Conservation (phyloP, 2,797 vertebrate species). For the Enteromius paludinosus region DNA sequence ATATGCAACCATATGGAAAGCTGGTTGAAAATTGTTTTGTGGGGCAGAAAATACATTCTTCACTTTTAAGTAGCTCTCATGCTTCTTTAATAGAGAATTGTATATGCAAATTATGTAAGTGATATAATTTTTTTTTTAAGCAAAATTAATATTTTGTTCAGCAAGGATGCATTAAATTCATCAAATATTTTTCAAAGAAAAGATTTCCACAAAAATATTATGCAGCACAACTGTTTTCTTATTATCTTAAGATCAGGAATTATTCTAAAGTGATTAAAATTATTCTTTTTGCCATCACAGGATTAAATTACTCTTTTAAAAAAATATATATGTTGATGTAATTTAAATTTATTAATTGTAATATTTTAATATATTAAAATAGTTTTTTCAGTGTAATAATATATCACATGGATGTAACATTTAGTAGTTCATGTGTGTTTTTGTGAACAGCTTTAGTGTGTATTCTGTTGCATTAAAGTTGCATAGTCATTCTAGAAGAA, state of each 20-base stretch:
- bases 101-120: background rate
- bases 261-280: too few relatives aligned
- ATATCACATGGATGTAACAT: background rate
- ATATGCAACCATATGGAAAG: background rate
- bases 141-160: background rate
- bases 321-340: too few relatives aligned
- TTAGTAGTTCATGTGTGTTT: background rate
- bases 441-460: background rate
- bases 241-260: too few relatives aligned
- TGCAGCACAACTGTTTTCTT: background rate
- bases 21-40: background rate
- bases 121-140: background rate
- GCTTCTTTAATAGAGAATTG: background rate
- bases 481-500: constrained; percentile 19
- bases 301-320: too few relatives aligned
- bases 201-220: background rate
- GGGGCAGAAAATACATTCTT: background rate
- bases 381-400: background rate
- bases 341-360: too few relatives aligned
- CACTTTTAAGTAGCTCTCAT: background rate
- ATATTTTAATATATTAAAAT: background rate
- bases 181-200: background rate
- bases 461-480: background rate
- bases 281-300: too few relatives aligned
- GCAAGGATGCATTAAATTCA: background rate